Conservation (phyloP, 2,797 vertebrate genomes). For the Anolis apletophallus region DNA sequence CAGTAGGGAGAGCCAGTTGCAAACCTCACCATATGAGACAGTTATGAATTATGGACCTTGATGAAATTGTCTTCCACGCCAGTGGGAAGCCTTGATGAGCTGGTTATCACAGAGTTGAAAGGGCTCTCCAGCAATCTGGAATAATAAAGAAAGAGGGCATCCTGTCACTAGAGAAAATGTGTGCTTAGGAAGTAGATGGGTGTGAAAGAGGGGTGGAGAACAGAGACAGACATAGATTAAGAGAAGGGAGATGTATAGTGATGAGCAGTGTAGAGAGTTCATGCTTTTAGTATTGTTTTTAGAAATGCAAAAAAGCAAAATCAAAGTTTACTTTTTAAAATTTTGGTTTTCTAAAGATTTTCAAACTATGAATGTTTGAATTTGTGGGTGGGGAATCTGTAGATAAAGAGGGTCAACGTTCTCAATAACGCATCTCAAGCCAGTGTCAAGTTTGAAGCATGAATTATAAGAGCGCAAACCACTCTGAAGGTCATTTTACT, state of each 20-base stretch:
- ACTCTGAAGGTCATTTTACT: background rate
- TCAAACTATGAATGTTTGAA: too few relatives aligned
- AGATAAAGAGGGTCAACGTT: too few relatives aligned
- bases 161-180: background rate
- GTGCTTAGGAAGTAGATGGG: background rate
- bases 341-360: too few relatives aligned
- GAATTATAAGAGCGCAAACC: background rate
- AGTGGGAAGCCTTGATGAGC: background rate
- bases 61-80: conserved; percentile 11
- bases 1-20: background rate
- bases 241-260: background rate
- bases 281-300: background rate
- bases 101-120: background rate
- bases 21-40: background rate
- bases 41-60: conserved; percentile 33
- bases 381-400: too few relatives aligned
- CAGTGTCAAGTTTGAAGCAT: background rate
- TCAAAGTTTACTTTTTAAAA: too few relatives aligned
- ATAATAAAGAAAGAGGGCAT: background rate
- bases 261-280: background rate
- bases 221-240: too few relatives aligned
- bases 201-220: background rate
- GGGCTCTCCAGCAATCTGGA: background rate
- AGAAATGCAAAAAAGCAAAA: background rate
- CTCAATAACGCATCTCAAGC: background rate